phyloP scores from a whole-genome alignment of 2,797 vertebrate genomes.

The Hoplostethus atlanticus region DNA sequence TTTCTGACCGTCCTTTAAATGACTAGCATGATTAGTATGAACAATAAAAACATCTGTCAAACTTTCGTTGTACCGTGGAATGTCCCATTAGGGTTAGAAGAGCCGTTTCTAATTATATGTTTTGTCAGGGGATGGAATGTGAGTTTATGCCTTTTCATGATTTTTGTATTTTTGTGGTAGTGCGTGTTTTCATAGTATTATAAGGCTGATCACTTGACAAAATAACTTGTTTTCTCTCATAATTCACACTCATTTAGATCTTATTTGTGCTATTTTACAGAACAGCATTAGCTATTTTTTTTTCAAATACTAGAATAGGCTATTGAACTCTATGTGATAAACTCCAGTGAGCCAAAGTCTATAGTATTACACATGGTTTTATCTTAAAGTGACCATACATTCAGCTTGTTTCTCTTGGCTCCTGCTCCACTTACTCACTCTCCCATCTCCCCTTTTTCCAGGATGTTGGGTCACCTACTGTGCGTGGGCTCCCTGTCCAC shows the following conservation, averaged over 20 bases:
- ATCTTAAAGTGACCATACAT: not conserved
- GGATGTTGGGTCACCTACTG: conserved; percentile 65
- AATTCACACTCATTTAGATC: not conserved
- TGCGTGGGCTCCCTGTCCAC: conserved; percentile 67
- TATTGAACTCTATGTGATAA: not conserved
- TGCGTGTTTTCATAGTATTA: conserved; percentile 48
- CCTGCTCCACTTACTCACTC: conserved; percentile 23
- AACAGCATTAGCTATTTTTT: not conserved
- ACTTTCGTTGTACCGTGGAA: conserved; percentile 58
- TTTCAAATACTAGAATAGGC: not conserved
- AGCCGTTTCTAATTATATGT: conserved; percentile 74
- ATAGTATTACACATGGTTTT: no score
- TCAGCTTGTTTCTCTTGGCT: conserved; percentile 8
- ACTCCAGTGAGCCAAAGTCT: not conserved
- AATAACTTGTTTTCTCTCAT: no score
- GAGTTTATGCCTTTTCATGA: conserved; percentile 48
- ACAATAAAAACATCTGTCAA: conserved; percentile 62
- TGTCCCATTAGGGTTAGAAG: conserved; percentile 59
- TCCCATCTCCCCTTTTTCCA: conserved; percentile 22
- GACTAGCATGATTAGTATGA: conserved; percentile 59
- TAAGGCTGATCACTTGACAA: not conserved
- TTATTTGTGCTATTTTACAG: not conserved
- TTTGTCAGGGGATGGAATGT: conserved; percentile 67
- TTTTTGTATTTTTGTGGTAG: conserved; percentile 68
- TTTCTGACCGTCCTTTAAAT: conserved; percentile 44